Evolutionary conservation across 2,113 vertebrate genomes (phyloP).

Genomic region (Limanda limanda): DNA sequence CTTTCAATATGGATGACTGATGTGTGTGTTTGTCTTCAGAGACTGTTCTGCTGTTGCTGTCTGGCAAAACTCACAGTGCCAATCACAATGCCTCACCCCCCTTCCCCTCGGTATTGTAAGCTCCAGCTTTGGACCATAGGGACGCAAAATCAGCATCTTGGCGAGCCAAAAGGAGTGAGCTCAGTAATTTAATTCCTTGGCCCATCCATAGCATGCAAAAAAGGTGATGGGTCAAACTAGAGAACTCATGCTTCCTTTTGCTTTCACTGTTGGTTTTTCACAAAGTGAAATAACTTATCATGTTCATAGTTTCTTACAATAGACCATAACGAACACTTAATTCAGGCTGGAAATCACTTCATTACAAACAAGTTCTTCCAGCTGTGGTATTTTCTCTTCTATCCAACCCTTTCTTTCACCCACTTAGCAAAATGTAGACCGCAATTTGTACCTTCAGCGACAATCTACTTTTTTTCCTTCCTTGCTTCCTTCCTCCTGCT

Average conservation of each 20-base stretch:
- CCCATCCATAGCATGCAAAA: slow-evolving; percentile 9
- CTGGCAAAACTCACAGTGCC: slow-evolving; percentile 35
- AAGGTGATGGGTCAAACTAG: neutral
- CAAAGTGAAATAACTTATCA: slow-evolving; percentile 3
- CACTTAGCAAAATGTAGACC: slow-evolving; percentile 1
- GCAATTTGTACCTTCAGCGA: slow-evolving; percentile 2
- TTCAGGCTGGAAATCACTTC: neutral
- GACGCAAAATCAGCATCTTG: slow-evolving; percentile 13
- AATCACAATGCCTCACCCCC: neutral
- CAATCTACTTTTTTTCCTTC: neutral
- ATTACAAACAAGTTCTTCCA: neutral
- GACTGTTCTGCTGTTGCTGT: slow-evolving; percentile 40
- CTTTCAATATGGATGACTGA: slow-evolving; percentile 51
- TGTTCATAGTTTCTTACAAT: too few relatives aligned
- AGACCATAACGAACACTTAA: neutral
- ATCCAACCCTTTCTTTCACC: neutral
- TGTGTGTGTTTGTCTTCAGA: slow-evolving; percentile 49
- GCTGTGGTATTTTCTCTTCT: neutral
- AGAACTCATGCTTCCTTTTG: slow-evolving; percentile 1
- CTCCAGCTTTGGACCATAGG: slow-evolving; percentile 19
- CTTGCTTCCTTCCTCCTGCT: neutral
- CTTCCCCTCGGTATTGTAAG: neutral
- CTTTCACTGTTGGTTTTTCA: slow-evolving; percentile 7
- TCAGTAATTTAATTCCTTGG: slow-evolving; percentile 22
- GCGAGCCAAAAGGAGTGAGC: slow-evolving; percentile 10